These are phyloP conservation scores for Eulithis testata DNA, from an alignment of 2,888 invertebrate genomes.

Conservation along the genomic window DNA sequence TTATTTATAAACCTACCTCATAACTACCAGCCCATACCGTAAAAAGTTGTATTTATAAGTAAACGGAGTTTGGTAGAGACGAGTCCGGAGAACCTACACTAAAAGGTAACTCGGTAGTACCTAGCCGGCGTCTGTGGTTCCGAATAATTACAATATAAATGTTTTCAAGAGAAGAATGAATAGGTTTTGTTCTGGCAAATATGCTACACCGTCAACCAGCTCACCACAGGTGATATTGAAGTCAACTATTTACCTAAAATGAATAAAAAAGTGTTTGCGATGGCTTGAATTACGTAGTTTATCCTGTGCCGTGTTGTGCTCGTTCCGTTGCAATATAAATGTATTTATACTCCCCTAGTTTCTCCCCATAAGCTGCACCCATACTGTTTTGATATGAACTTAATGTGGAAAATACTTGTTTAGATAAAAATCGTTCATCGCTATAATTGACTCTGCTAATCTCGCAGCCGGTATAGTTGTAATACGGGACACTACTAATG, in stretches of 20 bases:
- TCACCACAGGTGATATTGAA: no score
- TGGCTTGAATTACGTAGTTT: not conserved
- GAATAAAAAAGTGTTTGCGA: no score
- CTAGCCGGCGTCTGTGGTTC: no score
- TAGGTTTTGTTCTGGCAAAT: no score
- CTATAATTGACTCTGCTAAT: slow-evolving; percentile 44
- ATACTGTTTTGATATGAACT: slow-evolving; percentile 66
- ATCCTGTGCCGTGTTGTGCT: slow-evolving; percentile 6
- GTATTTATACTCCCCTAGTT: slow-evolving; percentile 51
- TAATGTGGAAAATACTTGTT: slow-evolving; percentile 59
- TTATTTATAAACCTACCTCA: slow-evolving; percentile 57
- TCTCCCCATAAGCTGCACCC: slow-evolving; percentile 56
- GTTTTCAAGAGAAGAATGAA: no score
- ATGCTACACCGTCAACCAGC: no score
- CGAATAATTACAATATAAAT: no score
- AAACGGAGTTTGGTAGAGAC: no score
- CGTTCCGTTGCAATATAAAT: slow-evolving; percentile 19
- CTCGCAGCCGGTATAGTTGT: slow-evolving; percentile 12
- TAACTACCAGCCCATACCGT: slow-evolving; percentile 59
- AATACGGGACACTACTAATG: not conserved
- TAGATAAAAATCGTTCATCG: slow-evolving; percentile 58
- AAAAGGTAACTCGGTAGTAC: no score
- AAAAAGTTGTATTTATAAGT: no score
- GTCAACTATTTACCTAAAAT: no score
- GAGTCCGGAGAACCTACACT: no score